A percentile compares a stretch with the other conserved stretches of the same genome.
Conservation (phyloP, 2,113 vertebrate species). For the Mustela nigripes region DNA sequence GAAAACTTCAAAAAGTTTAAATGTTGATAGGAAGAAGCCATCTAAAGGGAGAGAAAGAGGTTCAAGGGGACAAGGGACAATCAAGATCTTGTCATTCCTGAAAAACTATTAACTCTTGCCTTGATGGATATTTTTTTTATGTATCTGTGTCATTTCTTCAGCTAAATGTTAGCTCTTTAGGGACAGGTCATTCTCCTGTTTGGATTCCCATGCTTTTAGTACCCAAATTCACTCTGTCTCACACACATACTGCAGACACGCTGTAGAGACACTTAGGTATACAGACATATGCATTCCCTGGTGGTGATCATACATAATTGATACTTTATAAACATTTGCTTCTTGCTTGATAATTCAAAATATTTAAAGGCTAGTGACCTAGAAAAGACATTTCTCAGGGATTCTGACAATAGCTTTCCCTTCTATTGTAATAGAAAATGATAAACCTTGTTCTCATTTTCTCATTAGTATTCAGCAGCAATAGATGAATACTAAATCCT, state of each 20-base stretch:
- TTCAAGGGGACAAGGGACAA: not conserved
- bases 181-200: not conserved
- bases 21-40: not conserved
- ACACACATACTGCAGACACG: not conserved
- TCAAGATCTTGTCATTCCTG: not conserved
- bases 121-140: not conserved
- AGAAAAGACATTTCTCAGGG: slow-evolving; percentile 38
- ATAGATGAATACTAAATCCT: slow-evolving; percentile 83
- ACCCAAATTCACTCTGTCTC: not conserved
- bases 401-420: not conserved
- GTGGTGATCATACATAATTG: not conserved
- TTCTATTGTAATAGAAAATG: slow-evolving; percentile 70
- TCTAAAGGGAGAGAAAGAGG: not conserved
- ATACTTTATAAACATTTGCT: not conserved
- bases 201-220: not conserved
- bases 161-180: slow-evolving; percentile 24
- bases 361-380: not conserved
- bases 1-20: not conserved
- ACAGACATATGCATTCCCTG: not conserved
- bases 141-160: not conserved
- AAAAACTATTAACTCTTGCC: not conserved
- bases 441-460: slow-evolving; percentile 72
- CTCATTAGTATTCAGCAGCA: slow-evolving; percentile 83
- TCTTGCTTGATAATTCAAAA: not conserved
- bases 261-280: not conserved